phyloP scores from a whole-genome alignment of 2,113 vertebrate genomes.

The Orientallactaga bullata region DNA sequence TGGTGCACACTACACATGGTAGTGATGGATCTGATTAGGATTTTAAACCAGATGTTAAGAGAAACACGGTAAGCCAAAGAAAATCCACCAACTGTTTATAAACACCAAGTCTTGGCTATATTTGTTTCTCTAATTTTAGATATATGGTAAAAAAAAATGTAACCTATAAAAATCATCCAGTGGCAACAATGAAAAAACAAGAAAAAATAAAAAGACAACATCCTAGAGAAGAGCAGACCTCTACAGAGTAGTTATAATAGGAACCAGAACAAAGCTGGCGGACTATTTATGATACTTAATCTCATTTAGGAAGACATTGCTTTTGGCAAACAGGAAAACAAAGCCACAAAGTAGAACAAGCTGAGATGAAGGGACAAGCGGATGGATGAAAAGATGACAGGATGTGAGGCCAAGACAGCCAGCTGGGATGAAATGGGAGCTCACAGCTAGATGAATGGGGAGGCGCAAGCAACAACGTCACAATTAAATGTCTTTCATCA shows the following conservation, averaged over 20 bases:
- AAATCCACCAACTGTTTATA: slow-evolving; percentile 18
- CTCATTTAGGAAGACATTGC: slow-evolving; percentile 76
- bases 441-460: background rate
- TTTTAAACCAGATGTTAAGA: slow-evolving; percentile 35
- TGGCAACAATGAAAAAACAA: slow-evolving; percentile 11
- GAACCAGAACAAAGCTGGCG: slow-evolving; percentile 75
- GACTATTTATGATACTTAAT: slow-evolving; percentile 76
- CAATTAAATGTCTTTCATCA: background rate
- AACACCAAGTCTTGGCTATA: background rate
- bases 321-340: slow-evolving; percentile 80
- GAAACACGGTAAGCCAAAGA: background rate
- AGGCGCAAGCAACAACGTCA: background rate
- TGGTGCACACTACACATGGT: too few species aligned
- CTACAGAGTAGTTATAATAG: slow-evolving; percentile 57
- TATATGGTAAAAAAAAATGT: background rate
- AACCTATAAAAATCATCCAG: background rate
- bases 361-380: slow-evolving; percentile 66
- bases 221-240: slow-evolving; percentile 16
- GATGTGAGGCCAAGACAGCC: slow-evolving; percentile 15
- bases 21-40: background rate
- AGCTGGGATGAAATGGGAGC: background rate
- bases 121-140: background rate
- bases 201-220: too few species aligned
- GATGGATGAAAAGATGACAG: slow-evolving; percentile 61
- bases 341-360: slow-evolving; percentile 70